phyloP scores from a whole-genome alignment of 2,797 vertebrate genomes.

The Dendrocincla fuliginosa region DNA sequence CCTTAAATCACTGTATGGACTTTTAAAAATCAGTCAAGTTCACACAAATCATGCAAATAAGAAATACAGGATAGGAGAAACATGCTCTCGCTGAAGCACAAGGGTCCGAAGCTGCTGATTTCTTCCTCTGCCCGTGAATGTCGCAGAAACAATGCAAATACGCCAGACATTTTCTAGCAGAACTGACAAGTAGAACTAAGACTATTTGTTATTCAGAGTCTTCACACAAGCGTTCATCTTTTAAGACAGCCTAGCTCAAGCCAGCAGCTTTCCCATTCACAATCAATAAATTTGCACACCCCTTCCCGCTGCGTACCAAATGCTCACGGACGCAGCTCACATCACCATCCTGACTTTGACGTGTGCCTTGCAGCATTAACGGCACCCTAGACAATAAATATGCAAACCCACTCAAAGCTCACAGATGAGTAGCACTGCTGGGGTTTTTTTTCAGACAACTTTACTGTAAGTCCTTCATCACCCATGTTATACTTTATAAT shows the following conservation, averaged over 20 bases:
- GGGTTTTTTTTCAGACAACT: not conserved
- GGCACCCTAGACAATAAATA: not conserved
- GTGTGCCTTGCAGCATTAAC: not conserved
- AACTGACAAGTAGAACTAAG: not conserved
- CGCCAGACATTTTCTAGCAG: not conserved
- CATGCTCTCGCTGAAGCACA: not conserved
- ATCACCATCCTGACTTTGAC: not conserved
- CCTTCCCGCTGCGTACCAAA: not conserved
- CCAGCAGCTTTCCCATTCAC: not conserved
- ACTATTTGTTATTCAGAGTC: slow-evolving; percentile 7
- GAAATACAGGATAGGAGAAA: not conserved
- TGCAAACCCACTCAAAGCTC: not conserved
- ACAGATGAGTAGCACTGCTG: not conserved
- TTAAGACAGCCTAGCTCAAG: not conserved
- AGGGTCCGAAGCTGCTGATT: not conserved
- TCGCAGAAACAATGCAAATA: not conserved
- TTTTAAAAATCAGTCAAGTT: not conserved
- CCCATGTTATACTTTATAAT: not conserved
- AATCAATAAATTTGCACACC: slow-evolving; percentile 8
- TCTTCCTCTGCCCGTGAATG: not conserved
- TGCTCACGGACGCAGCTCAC: not conserved
- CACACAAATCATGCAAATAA: not conserved
- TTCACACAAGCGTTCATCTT: not conserved
- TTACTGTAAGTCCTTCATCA: not conserved
- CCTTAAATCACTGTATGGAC: not conserved